These are phyloP conservation scores for Oreotrochilus melanogaster DNA, from an alignment of 2,113 vertebrate species.

Conservation along the genomic window DNA sequence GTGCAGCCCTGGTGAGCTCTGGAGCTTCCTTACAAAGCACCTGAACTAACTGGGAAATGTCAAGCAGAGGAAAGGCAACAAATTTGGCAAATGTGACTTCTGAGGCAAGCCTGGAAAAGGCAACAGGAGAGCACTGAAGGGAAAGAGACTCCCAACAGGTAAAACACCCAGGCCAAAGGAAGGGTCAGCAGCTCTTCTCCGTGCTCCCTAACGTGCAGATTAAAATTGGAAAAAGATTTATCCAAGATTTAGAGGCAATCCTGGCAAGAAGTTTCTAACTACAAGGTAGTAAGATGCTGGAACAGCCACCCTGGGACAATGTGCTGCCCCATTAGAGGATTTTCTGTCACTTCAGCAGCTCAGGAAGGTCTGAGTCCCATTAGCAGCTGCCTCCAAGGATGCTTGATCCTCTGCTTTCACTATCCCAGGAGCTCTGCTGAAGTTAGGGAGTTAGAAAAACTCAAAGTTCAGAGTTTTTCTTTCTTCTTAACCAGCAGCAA, in stretches of 20 bases:
- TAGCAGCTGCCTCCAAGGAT: background rate
- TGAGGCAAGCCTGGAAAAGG: background rate
- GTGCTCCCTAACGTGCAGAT: rapidly evolving
- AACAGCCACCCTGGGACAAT: background rate
- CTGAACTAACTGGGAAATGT: background rate
- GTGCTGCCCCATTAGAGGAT: rapidly evolving
- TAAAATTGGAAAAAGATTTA: background rate
- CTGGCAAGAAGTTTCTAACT: rapidly evolving
- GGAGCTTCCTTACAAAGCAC: background rate
- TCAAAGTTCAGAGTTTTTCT: background rate
- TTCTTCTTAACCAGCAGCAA: background rate
- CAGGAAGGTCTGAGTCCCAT: background rate
- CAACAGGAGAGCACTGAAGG: background rate
- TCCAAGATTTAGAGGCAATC: background rate
- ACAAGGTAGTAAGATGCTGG: background rate
- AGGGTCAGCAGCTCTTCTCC: background rate
- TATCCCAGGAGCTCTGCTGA: rapidly evolving
- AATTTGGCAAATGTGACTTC: background rate
- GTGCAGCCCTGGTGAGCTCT: background rate
- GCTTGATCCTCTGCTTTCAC: background rate
- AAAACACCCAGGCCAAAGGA: background rate
- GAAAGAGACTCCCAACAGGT: background rate
- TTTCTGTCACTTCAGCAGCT: background rate
- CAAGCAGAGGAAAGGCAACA: background rate
- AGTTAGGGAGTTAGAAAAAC: rapidly evolving